Evolutionary conservation across 2,888 invertebrate species (phyloP).

Genomic region (Piscicola geometra): DNA sequence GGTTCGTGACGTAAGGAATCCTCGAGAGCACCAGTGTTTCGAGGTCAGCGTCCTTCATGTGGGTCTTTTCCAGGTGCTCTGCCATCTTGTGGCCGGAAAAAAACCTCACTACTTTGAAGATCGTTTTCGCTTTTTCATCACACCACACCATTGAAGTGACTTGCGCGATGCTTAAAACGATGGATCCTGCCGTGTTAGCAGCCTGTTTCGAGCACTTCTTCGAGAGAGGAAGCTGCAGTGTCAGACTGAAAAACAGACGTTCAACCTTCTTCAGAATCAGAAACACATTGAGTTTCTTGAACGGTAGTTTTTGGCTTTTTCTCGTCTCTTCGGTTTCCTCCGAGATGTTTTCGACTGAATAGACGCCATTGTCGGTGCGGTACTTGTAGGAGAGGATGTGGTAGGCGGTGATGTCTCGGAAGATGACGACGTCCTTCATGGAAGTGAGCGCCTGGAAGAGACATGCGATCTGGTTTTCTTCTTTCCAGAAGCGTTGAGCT

Average conservation of each 20-base stretch:
- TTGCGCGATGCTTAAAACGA: conserved; percentile 38
- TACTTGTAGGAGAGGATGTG: conserved; percentile 42
- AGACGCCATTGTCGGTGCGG: conserved; percentile 38
- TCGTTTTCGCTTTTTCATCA: conserved; percentile 39
- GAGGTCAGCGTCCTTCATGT: conserved; percentile 41
- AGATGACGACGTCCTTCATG: conserved; percentile 40
- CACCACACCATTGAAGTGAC: conserved; percentile 41
- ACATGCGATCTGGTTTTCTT: conserved; percentile 41
- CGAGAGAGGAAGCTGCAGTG: conserved; percentile 41
- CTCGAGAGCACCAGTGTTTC: conserved; percentile 41
- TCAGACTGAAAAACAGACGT: conserved; percentile 42
- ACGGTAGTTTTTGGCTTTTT: background rate
- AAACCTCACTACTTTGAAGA: conserved; percentile 40
- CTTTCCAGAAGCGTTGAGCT: conserved; percentile 41
- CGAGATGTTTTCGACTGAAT: conserved; percentile 13
- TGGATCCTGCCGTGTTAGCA: conserved; percentile 37
- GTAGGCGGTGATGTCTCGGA: conserved; percentile 42
- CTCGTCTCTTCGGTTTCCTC: conserved; percentile 18
- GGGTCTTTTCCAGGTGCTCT: conserved; percentile 34
- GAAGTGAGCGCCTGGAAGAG: conserved; percentile 37
- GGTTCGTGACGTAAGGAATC: conserved; percentile 42
- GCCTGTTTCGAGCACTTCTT: conserved; percentile 38
- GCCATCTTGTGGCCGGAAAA: conserved; percentile 40
- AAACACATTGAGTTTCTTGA: conserved; percentile 32
- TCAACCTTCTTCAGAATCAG: conserved; percentile 41